Base-by-base conservation (phyloP, 2,113 vertebrate species). In the Mellivora capensis region DNA sequence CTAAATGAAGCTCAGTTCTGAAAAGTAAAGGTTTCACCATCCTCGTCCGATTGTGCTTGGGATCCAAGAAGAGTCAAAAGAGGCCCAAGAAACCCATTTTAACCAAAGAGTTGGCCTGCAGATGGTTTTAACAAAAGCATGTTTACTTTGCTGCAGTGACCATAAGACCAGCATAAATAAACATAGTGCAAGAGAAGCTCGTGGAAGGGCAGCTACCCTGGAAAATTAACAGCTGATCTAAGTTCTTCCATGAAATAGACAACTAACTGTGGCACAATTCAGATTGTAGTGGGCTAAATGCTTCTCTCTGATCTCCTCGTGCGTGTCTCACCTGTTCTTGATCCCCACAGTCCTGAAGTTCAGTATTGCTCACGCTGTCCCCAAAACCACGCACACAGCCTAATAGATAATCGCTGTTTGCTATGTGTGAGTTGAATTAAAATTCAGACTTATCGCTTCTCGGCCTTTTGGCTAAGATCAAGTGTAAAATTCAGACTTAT, bases 71-170 rank as follows among this genome's bases (percentile, higher is more conserved):
- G 87, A 62, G 44, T 44, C 71, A 34, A 74, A 93, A 92, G n/a
- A 90, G 61, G 34, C 52, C 34, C 31, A 69, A 54, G 18, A 87
- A 96, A 37, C n/a, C 42, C n/a, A 3, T 71, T 95, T 94, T 94
- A 42, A 93, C 59, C 44, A 93, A 72, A 90, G 54, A 91, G 20
- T 77, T 95, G 34, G 13, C 47, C 57, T 57, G 27, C 0, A 39
- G 54, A 42, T 42, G 76, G 20, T 69, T 96, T 94, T 89, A 84
- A 87, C 76, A 90, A 95, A 95, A 81, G 69, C 4, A 12, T n/a
- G 29, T 61, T 90, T n/a, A 29, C 37, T 47, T 67, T 94, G 69
- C 10, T 7, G 20, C 57, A 49, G 3, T 71, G 44, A 79, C 52
- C 25, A 10, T 39, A 44, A 82, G 9, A 61, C 81, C 57, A 72